Evolutionary conservation across 2,113 vertebrate species (phyloP).

Genomic region (Pomatostomus ruficeps): DNA sequence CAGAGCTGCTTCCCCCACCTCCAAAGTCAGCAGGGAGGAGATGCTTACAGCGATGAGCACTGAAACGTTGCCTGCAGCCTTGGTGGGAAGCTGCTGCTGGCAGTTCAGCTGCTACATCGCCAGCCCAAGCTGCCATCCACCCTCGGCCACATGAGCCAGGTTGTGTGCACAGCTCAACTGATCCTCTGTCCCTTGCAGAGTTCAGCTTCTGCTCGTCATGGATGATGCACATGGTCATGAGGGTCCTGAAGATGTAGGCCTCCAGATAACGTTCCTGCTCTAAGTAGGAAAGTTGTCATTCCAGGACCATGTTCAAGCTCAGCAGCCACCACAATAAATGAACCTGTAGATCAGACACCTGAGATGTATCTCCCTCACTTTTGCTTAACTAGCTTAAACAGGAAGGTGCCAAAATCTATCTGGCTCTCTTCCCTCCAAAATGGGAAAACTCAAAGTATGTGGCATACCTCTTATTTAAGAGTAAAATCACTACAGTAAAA

Average conservation of each 20-base stretch:
- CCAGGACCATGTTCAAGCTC: neutral
- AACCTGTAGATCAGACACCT: neutral
- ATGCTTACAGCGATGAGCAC: neutral
- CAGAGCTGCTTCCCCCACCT: neutral
- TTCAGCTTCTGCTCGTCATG: neutral
- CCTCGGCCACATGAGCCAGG: neutral
- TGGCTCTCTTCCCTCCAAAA: neutral
- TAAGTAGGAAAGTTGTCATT: neutral
- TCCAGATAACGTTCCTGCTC: neutral
- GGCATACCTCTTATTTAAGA: neutral
- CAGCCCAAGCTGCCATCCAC: neutral
- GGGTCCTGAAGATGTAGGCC: neutral
- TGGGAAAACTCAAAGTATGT: neutral
- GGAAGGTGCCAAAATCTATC: neutral
- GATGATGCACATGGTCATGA: rapidly evolving
- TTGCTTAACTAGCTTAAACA: neutral
- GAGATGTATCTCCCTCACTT: neutral
- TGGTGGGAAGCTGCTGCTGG: neutral
- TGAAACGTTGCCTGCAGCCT: neutral
- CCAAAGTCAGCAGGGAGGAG: neutral
- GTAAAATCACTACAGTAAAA: neutral
- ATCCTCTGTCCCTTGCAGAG: neutral
- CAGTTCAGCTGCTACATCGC: neutral
- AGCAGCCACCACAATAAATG: neutral
- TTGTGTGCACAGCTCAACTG: neutral